Conservation (phyloP, 2,113 vertebrate genomes). For the Rynchops niger region DNA sequence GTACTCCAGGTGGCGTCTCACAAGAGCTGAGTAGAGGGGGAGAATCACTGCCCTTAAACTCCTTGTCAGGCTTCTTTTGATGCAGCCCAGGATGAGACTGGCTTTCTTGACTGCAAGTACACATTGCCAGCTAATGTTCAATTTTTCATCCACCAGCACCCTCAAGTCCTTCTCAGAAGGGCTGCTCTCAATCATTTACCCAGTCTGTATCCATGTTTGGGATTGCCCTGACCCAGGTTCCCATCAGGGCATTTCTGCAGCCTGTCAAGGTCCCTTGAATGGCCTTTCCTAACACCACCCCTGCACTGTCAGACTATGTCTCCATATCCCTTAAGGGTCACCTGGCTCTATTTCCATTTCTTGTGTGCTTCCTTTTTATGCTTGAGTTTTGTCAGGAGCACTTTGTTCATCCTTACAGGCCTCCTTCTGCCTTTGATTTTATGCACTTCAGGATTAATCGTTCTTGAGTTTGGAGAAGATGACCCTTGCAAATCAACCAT, state of each 20-base stretch:
- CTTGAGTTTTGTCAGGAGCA: neutral
- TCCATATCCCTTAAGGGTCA: neutral
- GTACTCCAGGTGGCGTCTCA: neutral
- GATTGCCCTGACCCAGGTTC: neutral
- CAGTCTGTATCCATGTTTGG: neutral
- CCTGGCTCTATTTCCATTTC: neutral
- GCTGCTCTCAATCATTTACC: neutral
- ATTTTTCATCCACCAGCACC: neutral
- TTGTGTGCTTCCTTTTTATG: neutral
- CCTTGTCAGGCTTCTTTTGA: neutral
- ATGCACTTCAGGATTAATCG: neutral
- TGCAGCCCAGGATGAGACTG: neutral
- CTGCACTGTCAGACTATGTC: neutral
- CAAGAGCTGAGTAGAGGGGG: neutral
- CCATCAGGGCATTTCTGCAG: neutral
- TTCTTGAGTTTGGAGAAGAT: neutral
- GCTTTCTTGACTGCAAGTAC: neutral
- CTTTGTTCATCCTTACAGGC: neutral
- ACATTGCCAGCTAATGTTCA: neutral
- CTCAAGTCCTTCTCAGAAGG: neutral
- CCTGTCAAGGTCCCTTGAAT: neutral
- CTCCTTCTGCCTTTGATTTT: neutral
- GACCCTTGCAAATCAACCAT: neutral
- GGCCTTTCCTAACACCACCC: neutral
- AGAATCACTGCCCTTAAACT: neutral